A percentile compares a stretch with the other conserved stretches of the same genome.
Evolutionary conservation across 2,888 invertebrate species (phyloP).

Genomic region (Tyria jacobaeae): DNA sequence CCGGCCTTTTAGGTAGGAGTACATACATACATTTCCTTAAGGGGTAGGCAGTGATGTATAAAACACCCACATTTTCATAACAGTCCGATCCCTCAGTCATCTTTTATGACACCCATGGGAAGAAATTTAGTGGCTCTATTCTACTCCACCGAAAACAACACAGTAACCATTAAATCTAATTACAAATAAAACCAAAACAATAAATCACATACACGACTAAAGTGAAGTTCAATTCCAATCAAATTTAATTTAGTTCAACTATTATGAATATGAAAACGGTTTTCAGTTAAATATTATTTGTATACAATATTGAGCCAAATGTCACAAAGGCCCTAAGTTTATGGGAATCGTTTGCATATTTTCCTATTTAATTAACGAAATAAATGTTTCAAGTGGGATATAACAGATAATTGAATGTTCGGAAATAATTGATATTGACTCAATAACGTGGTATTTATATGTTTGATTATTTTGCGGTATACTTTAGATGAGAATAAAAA

Average conservation of each 20-base stretch:
- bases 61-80: no score
- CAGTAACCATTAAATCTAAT: no score
- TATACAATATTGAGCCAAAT: slow-evolving; percentile 17
- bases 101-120: no score
- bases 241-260: slow-evolving; percentile 28
- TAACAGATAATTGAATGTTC: slow-evolving; percentile 26
- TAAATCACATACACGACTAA: not conserved
- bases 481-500: not conserved
- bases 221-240: slow-evolving; percentile 30
- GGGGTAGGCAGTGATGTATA: no score
- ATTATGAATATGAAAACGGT: slow-evolving; percentile 31
- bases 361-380: slow-evolving; percentile 36
- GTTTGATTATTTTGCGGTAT: not conserved
- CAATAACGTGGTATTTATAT: slow-evolving; percentile 17
- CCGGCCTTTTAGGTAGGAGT: no score
- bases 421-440: slow-evolving; percentile 25
- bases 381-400: slow-evolving; percentile 36
- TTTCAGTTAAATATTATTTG: slow-evolving; percentile 35
- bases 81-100: no score
- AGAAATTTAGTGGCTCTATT: no score
- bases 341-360: slow-evolving; percentile 43
- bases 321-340: slow-evolving; percentile 27
- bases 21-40: no score
- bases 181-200: no score
- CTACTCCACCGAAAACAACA: no score